Evolutionary conservation across 35 echinoderm and acorn worm species (phyloP), one percentile per base, ranked within the genome.

Genomic region (Eucidaris tribuloides): DNA sequence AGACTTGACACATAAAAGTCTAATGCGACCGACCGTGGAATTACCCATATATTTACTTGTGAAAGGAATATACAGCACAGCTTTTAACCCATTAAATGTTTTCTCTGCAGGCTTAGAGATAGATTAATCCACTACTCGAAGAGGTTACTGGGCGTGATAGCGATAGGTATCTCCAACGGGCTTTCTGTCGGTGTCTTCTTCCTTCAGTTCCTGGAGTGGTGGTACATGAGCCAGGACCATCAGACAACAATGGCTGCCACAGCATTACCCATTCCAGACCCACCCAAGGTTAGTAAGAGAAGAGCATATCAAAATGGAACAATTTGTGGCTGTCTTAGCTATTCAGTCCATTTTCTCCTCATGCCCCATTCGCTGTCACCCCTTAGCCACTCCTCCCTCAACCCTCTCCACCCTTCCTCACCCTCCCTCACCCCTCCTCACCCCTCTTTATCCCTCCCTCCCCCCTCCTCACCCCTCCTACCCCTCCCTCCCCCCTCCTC

Each of bases 121-220:
- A 80, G 50, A 38, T 33, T 94, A 40, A 28, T 25, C 11, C 46
- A 82, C 43, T 87, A 87, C 63, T 58, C 70, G 35, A 93, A 93
- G 86, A 77, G 46, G 31, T 61, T 89, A 15, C 45, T 93, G 19
- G 91, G 87, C 9, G 25, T 81, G 2, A 29, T 90, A 27, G 96
- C 96, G 6, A 86, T 93, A 7, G 78, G 71, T 49, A 81, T 99
- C 15, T 99, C 96, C 60, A 87, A 99, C 43, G 96, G 96, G 20
- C 80, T 99, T 7, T 99, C 96, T 2, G 79, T 99, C 4, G 91
- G 91, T 60, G 91, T 99, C 19, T 99, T 99, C 83, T 99, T 99
- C 79, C 84, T 99, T 7, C 96, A 99, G 45, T 99, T 99, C 63
- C 56, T 99, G 24, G 96, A 99, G 59, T 99, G 96, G 96, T 99